Base-by-base conservation (phyloP, 2,797 vertebrate genomes). In the Arnoldichthys spilopterus region DNA sequence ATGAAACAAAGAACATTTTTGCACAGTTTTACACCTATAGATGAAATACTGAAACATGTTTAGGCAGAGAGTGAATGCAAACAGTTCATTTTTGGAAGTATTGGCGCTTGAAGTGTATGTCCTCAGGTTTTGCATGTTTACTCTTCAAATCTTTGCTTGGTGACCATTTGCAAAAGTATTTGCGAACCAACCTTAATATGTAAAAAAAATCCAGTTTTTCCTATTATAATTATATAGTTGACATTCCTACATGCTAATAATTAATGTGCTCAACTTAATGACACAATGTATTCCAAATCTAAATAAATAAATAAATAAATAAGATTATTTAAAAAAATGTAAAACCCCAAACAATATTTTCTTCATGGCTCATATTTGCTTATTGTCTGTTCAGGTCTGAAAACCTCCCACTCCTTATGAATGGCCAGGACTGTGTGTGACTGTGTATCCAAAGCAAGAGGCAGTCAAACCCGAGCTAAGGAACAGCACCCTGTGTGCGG, bases 401-500 rank as follows among this genome's bases (percentile, higher is more conserved):
- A 63, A 47, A 40, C 26, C 47, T 24, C 67, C 30, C 77, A 16
- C 28, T 32, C n/a, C 37, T 80, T 63, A 45, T 63, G 43, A 74
- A 73, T 78, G 54, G 43, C 37, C 12, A 82, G 45, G 30, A 56
- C 74, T 71, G 28, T 54, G 54, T 37, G 22, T 20, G 45, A 87
- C 77, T 87, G 92, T 87, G 83, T 72, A 24, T 53, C 24, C 88
- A 83, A 80, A 75, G 87, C 80, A 81, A 83, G 79, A 47, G 63
- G 53, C 45, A 24, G n/a, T 69, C 53, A 47, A 74, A 70, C 62
- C 40, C 53, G 83, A 77, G 87, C 82, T 78, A 84, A 79, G 87
- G 86, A 89, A 85, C 81, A 87, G 82, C 78, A 86, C 85, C 83
- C 85, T 86, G 83, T 91, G 82, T 79, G 86, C 88, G 84, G 90